These are phyloP conservation scores for Perognathus longimembris DNA, from an alignment of 2,113 vertebrate genomes.

Conservation along the genomic window DNA sequence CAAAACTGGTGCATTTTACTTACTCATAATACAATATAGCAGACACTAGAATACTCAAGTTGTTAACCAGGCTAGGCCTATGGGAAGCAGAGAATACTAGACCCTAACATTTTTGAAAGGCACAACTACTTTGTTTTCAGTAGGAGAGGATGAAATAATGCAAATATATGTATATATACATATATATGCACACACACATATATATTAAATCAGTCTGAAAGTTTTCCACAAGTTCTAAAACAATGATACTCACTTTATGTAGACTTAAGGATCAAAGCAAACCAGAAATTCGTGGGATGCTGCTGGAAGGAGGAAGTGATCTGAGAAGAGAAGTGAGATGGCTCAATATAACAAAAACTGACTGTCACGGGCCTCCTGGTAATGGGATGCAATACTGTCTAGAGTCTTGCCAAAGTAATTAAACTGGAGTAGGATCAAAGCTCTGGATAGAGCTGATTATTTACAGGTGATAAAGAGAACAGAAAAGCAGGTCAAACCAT, in stretches of 20 bases:
- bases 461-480: conserved; percentile 10
- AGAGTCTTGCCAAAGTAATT: conserved; percentile 60
- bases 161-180: too few relatives aligned
- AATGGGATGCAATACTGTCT: neutral
- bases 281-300: neutral
- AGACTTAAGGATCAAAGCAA: conserved; percentile 27
- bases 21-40: neutral
- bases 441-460: neutral
- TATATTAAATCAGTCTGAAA: neutral
- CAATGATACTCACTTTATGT: neutral
- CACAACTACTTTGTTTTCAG: neutral
- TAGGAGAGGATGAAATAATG: neutral
- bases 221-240: neutral
- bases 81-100: neutral
- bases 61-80: neutral
- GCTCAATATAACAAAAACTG: conserved; percentile 33
- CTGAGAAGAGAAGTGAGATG: neutral
- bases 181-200: too few relatives aligned
- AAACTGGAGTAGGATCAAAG: conserved; percentile 43
- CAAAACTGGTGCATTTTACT: neutral
- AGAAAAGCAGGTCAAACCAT: neutral
- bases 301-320: neutral
- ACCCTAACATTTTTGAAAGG: neutral
- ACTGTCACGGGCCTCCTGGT: neutral
- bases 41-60: neutral